Conservation (phyloP, 1,140 invertebrate genomes). For the Centruroides sculpturatus region DNA sequence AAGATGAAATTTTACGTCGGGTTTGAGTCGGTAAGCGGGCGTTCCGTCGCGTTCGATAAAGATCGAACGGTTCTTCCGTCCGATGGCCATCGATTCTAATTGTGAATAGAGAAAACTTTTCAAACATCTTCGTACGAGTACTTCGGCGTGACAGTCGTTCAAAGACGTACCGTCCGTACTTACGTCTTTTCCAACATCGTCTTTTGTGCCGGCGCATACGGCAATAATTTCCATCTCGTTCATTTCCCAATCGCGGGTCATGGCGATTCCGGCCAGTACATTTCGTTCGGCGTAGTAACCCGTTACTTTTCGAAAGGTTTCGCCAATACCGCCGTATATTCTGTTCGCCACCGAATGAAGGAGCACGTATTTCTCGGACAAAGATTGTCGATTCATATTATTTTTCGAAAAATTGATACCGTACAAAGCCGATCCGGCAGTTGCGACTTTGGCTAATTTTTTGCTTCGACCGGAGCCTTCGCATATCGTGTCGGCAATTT, state of each 20-base stretch:
- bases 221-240: slow-evolving; percentile 28
- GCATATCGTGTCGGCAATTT: slow-evolving; percentile 56
- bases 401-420: slow-evolving; percentile 20
- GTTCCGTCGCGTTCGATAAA: slow-evolving; percentile 32
- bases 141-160: slow-evolving; percentile 37
- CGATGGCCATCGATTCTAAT: slow-evolving; percentile 17
- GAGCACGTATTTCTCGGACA: slow-evolving; percentile 24
- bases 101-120: slow-evolving; percentile 30
- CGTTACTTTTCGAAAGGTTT: slow-evolving; percentile 19
- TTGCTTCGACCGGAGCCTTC: slow-evolving; percentile 70
- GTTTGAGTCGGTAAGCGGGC: slow-evolving; percentile 16
- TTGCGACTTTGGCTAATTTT: slow-evolving; percentile 71
- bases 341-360: slow-evolving; percentile 28
- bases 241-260: slow-evolving; percentile 26
- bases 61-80: slow-evolving; percentile 38
- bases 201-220: slow-evolving; percentile 30
- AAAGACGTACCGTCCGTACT: slow-evolving; percentile 31
- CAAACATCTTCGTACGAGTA: slow-evolving; percentile 32
- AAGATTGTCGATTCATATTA: slow-evolving; percentile 4
- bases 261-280: slow-evolving; percentile 31
- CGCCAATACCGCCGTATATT: slow-evolving; percentile 1
- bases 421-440: slow-evolving; percentile 59
- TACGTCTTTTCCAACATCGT: slow-evolving; percentile 32
- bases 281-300: slow-evolving; percentile 30
- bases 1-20: slow-evolving; percentile 52